Evolutionary conservation across 2,797 vertebrate genomes (phyloP).

Genomic region (Knipowitschia caucasica): DNA sequence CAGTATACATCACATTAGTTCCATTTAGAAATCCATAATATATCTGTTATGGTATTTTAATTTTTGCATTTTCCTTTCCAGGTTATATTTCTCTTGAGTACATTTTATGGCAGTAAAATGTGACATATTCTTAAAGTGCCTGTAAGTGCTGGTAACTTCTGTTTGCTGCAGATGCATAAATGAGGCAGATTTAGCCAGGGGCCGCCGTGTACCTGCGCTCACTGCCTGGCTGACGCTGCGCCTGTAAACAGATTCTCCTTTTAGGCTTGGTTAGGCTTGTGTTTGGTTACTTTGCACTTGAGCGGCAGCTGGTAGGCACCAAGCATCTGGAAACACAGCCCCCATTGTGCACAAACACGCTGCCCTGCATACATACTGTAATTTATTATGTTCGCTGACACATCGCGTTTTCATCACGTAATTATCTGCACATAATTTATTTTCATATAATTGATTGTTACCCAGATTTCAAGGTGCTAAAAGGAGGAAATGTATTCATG

Average conservation of each 20-base stretch:
- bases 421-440: slow-evolving; percentile 32
- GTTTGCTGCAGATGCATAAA: slow-evolving; percentile 36
- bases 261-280: slow-evolving; percentile 29
- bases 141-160: slow-evolving; percentile 29
- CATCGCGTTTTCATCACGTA: slow-evolving; percentile 34
- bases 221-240: slow-evolving; percentile 34
- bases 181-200: slow-evolving; percentile 26
- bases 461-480: slow-evolving; percentile 25
- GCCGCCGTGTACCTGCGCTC: slow-evolving; percentile 20
- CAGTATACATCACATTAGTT: no score
- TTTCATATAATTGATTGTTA: slow-evolving; percentile 27
- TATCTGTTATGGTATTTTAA: no score
- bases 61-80: no score
- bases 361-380: slow-evolving; percentile 21
- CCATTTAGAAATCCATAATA: no score
- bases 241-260: slow-evolving; percentile 41
- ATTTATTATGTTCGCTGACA: slow-evolving; percentile 43
- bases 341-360: slow-evolving; percentile 16
- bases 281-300: slow-evolving; percentile 39
- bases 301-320: slow-evolving; percentile 40
- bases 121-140: slow-evolving; percentile 24
- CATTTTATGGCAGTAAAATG: slow-evolving; percentile 36
- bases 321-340: slow-evolving; percentile 38
- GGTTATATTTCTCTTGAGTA: slow-evolving; percentile 39
- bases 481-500: slow-evolving; percentile 13